A percentile compares a stretch with the other conserved stretches of the same genome.
These are phyloP conservation scores for Semaprochilodus insignis DNA, from an alignment of 2,797 vertebrate species.

Conservation along the genomic window DNA sequence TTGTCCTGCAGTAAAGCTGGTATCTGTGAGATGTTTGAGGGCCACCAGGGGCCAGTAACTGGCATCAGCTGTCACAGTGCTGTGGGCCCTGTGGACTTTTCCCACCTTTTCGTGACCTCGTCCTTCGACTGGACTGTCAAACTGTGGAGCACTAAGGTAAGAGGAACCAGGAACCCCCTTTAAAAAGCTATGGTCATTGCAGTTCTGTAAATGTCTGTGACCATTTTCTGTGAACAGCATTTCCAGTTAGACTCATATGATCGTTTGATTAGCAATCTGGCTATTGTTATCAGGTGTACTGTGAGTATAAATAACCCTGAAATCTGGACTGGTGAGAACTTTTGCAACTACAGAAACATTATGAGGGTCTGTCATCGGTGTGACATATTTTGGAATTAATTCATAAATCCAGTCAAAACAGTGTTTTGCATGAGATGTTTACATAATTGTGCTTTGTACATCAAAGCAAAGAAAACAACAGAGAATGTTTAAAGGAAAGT, in stretches of 20 bases:
- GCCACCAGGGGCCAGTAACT: conserved; percentile 96
- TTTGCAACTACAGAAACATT: neutral
- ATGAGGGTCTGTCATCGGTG: neutral
- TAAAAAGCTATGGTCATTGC: neutral
- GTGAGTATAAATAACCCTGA: neutral
- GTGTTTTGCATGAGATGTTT: neutral
- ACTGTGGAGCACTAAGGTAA: conserved; percentile 98
- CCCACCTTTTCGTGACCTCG: conserved; percentile 96
- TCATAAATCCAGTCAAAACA: conserved; percentile 11
- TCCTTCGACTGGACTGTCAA: conserved; percentile 99
- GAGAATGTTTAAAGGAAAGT: neutral
- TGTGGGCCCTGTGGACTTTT: conserved; percentile 93
- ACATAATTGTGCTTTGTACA: conserved; percentile 6
- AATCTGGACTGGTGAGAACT: neutral
- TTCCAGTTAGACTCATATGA: neutral
- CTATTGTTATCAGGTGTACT: neutral
- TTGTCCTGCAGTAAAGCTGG: conserved; percentile 88
- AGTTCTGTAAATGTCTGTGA: neutral
- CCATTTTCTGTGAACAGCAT: neutral
- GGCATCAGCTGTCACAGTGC: conserved; percentile 97
- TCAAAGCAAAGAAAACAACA: neutral
- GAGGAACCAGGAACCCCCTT: conserved; percentile 23
- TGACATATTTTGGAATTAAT: conserved; percentile 5
- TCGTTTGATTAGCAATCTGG: neutral
- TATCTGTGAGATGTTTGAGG: conserved; percentile 98